These are phyloP conservation scores for Ichneumoninae sp. DNA, from an alignment of 2,888 invertebrate species.

Conservation along the genomic window DNA sequence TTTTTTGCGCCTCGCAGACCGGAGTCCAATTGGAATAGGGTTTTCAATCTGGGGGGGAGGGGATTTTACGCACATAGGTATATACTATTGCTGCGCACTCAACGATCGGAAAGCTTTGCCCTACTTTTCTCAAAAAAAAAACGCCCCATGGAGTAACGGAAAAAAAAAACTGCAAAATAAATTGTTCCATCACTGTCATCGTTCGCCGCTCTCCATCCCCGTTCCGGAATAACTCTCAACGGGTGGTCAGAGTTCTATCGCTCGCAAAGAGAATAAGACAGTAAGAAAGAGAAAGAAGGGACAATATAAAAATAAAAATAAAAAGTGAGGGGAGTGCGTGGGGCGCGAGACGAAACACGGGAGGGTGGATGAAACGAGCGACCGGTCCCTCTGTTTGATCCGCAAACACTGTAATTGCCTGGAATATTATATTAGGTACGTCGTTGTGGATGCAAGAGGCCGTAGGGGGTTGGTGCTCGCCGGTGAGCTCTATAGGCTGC, in stretches of 20 bases:
- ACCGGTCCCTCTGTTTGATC: constrained; percentile 82
- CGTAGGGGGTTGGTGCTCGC: constrained; percentile 61
- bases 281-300: constrained; percentile 44
- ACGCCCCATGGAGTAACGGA: constrained; percentile 60
- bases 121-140: constrained; percentile 19
- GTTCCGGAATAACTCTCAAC: constrained; percentile 52
- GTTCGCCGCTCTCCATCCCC: neutral
- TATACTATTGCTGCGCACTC: constrained; percentile 6
- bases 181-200: constrained; percentile 11
- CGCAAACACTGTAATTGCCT: constrained; percentile 84
- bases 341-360: constrained; percentile 63
- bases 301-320: constrained; percentile 48
- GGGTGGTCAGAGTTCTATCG: constrained; percentile 45
- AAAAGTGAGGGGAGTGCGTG: constrained; percentile 50
- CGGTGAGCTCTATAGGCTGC: constrained; percentile 46
- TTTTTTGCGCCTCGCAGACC: neutral
- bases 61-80: neutral
- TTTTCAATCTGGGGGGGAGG: neutral
- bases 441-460: constrained; percentile 72
- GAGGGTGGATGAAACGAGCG: constrained; percentile 69
- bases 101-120: constrained; percentile 1
- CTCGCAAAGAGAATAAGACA: constrained; percentile 12
- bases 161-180: constrained; percentile 68
- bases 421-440: constrained; percentile 83
- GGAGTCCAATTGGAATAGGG: neutral